These are phyloP conservation scores for Drosophila ananassae DNA, from an alignment of 1,140 invertebrate genomes.

Conservation along the genomic window DNA sequence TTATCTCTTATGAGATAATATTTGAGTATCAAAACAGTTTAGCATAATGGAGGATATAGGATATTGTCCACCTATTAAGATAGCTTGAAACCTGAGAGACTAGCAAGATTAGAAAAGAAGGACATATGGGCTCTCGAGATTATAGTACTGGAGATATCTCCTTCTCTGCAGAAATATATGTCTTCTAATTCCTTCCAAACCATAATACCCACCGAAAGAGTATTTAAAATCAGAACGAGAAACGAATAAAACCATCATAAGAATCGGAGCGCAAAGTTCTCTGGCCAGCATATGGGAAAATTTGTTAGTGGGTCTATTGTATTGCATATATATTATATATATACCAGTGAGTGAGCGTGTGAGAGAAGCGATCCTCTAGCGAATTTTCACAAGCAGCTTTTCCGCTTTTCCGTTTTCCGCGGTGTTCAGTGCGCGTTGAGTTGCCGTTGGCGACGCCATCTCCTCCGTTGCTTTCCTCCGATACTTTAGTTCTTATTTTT, in stretches of 20 bases:
- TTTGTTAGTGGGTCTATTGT: conserved; percentile 15
- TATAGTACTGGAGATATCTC: too few relatives aligned
- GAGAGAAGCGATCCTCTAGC: conserved; percentile 42
- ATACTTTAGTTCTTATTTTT: conserved; percentile 11
- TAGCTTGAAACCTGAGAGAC: too few relatives aligned
- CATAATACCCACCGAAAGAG: not conserved
- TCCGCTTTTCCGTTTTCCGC: conserved; percentile 26
- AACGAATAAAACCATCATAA: conserved; percentile 29
- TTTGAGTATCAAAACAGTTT: too few relatives aligned
- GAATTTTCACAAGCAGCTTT: conserved; percentile 67
- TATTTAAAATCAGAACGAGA: conserved; percentile 10
- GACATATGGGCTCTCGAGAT: too few relatives aligned
- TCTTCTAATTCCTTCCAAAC: too few relatives aligned
- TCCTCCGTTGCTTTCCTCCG: conserved; percentile 29
- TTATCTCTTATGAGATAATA: too few relatives aligned
- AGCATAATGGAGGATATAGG: too few relatives aligned
- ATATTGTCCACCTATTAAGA: too few relatives aligned
- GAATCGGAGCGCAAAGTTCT: conserved; percentile 42
- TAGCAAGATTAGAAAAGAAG: too few relatives aligned
- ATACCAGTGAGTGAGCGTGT: not conserved
- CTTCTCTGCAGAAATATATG: too few relatives aligned
- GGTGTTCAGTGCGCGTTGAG: conserved; percentile 65
- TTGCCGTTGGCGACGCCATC: conserved; percentile 52
- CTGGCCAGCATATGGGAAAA: conserved; percentile 22
- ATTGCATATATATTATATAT: too few relatives aligned